Conservation (phyloP, 2,888 invertebrate species). For the Agrilus biguttatus region DNA sequence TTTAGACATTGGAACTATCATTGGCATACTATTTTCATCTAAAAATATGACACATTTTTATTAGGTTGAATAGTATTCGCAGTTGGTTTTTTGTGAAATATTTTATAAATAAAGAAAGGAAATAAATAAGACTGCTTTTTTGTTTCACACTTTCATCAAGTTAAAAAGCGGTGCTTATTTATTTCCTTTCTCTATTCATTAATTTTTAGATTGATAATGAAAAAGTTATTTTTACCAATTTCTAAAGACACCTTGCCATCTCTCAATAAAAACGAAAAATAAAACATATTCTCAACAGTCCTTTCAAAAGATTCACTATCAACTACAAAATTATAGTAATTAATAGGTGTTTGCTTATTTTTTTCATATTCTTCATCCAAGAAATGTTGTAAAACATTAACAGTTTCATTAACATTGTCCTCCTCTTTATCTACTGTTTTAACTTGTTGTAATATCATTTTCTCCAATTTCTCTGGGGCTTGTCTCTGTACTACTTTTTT, state of each 20-base stretch:
- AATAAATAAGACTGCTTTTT: no score
- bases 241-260: slow-evolving; percentile 39
- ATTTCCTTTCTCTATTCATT: no score
- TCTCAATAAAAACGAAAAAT: slow-evolving; percentile 45
- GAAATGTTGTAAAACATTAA: slow-evolving; percentile 35
- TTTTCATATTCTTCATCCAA: slow-evolving; percentile 31
- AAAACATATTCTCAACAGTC: slow-evolving; percentile 50
- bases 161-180: no score
- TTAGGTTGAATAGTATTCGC: no score
- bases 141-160: no score
- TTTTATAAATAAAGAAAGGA: no score
- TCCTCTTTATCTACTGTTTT: slow-evolving; percentile 37
- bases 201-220: not conserved
- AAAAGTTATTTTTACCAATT: slow-evolving; percentile 27
- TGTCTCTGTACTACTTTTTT: slow-evolving; percentile 13
- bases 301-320: slow-evolving; percentile 43
- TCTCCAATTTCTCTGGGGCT: slow-evolving; percentile 22
- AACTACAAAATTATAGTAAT: slow-evolving; percentile 43
- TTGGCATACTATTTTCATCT: slow-evolving; percentile 17
- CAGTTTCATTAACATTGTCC: slow-evolving; percentile 40
- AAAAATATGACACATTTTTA: no score
- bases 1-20: slow-evolving; percentile 19
- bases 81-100: no score
- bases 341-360: slow-evolving; percentile 31
- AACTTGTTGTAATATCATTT: slow-evolving; percentile 37